Evolutionary conservation across 1,140 invertebrate species (phyloP), one percentile per base, ranked within the genome.

Genomic region (Acyrthosiphon pisum): DNA sequence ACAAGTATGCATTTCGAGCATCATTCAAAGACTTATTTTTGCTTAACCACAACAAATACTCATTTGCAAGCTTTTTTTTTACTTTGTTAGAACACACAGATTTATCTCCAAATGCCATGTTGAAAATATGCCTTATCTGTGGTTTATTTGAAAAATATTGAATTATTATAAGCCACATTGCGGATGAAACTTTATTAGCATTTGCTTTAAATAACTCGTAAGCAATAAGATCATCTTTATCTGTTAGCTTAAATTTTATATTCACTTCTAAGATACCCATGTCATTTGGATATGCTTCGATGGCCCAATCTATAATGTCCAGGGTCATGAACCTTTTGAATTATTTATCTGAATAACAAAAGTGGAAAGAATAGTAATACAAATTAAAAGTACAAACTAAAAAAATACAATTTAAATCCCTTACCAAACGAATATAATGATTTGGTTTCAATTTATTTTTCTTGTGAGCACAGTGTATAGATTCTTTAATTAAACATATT

Each of bases 381-480:
- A 26, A 48, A 46, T 30, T 20, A 46, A 46, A 46, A 46, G 46
- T 9, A 4, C 46, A 8, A 48, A 35, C 22, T 18, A 88, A 35
- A 88, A 50, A 50, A 88, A 50, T 50, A 87, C 26, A 84, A n/a
- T 2, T n/a, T 56, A 48, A 53, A 30, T 44, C 6, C 41, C 6
- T 50, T 91, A 91, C 90, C 90, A 68, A 91, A 83, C 35, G 18
- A 81, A 91, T 46, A 81, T 91, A 83, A 91, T 91, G 90, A 20
- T 11, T 50, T 46, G 90, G 90, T 35, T 81, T 83, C n/a, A 91
- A 81, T 81, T 81, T 76, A 20, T 91, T 91, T 81, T 91, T 91
- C 2, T 44, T n/a, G 30, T 91, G 90, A 91, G 90, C 90, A 22
- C 83, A 50, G 35, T 0, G 9, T n/a, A 91, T 50, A 35, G 68